Conservation (phyloP, 92 coral and sea anemone species). For the Zoanthus sociatus region DNA sequence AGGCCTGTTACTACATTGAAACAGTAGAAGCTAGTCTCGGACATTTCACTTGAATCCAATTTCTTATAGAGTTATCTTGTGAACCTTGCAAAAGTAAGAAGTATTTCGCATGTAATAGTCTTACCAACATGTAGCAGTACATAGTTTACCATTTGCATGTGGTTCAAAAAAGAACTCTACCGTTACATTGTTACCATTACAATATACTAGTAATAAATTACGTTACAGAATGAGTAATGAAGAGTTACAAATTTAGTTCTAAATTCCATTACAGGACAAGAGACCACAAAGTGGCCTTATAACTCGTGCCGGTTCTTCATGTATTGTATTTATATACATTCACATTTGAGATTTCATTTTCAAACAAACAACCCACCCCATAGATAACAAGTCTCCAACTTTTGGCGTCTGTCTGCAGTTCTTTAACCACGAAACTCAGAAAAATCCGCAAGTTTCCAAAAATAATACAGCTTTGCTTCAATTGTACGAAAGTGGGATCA, state of each 20-base stretch:
- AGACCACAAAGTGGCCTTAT: conserved; percentile 15
- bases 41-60: conserved; percentile 12
- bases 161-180: conserved; percentile 10
- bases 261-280: conserved; percentile 14
- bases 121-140: background rate
- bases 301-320: conserved; percentile 36
- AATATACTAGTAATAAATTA: conserved; percentile 5
- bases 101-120: conserved; percentile 9
- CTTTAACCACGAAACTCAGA: conserved; percentile 33
- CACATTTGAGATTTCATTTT: conserved; percentile 25
- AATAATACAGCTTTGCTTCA: conserved; percentile 36
- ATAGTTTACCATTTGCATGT: conserved; percentile 17
- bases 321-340: conserved; percentile 25
- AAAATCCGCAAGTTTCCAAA: conserved; percentile 47
- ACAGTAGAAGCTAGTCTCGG: conserved; percentile 3
- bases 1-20: conserved; percentile 12
- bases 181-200: conserved; percentile 3
- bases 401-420: conserved; percentile 37
- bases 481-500: conserved; percentile 35
- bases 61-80: conserved; percentile 10
- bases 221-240: conserved; percentile 4
- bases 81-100: conserved; percentile 28
- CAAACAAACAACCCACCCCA: conserved; percentile 36
- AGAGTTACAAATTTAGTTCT: conserved; percentile 8
- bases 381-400: conserved; percentile 41